These are phyloP conservation scores for Lepus americanus DNA, from an alignment of 2,113 vertebrate genomes.

Conservation along the genomic window DNA sequence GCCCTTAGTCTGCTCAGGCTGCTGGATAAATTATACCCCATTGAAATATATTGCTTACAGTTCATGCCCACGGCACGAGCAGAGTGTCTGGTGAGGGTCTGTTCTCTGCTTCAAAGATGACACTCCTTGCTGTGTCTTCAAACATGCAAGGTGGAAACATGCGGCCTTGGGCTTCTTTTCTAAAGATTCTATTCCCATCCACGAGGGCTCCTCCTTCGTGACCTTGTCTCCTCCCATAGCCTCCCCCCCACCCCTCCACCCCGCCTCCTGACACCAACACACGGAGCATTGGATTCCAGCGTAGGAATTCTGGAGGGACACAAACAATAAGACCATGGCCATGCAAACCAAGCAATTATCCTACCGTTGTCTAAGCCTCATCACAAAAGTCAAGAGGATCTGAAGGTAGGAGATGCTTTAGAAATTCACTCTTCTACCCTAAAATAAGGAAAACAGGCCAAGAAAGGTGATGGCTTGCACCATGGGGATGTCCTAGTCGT, in stretches of 20 bases:
- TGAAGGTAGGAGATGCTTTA: constrained; percentile 32
- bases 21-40: background rate
- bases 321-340: background rate
- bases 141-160: background rate
- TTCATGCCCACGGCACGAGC: background rate
- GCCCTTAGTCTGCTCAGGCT: background rate
- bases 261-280: background rate
- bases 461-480: background rate
- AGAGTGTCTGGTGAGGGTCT: background rate
- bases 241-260: too few relatives aligned
- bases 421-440: constrained; percentile 8
- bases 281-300: background rate
- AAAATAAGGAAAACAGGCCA: background rate
- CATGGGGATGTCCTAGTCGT: background rate
- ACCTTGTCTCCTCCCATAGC: background rate
- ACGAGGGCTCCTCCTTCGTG: background rate
- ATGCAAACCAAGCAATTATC: constrained; percentile 11
- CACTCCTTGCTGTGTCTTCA: background rate
- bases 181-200: background rate
- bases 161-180: background rate
- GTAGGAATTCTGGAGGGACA: background rate
- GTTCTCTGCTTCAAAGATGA: background rate
- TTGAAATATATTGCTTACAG: background rate
- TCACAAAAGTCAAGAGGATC: constrained; percentile 36
- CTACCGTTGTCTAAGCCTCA: background rate